phyloP scores from a whole-genome alignment of 2,113 vertebrate genomes.

The Phrynocephalus versicolor region DNA sequence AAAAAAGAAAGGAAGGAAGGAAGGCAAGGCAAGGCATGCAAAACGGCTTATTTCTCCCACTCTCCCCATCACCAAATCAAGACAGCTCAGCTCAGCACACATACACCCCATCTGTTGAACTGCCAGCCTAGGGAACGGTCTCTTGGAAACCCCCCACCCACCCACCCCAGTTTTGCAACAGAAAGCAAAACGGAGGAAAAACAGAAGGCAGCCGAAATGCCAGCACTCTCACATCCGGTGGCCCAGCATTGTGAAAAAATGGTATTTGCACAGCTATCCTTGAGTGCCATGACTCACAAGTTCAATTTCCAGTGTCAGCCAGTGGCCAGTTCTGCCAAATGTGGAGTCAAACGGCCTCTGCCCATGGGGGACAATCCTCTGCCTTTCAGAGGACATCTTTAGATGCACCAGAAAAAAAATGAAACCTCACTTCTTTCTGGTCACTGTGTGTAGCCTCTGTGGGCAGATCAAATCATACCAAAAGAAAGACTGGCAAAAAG shows the following conservation, averaged over 20 bases:
- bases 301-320: neutral
- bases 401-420: neutral
- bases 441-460: neutral
- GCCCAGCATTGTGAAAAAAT: neutral
- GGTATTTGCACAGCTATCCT: neutral
- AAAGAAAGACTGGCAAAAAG: neutral
- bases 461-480: neutral
- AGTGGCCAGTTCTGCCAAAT: neutral
- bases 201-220: neutral
- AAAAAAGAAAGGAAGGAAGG: too few relatives aligned
- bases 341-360: neutral
- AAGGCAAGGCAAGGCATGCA: neutral
- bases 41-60: neutral
- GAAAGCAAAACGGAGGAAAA: neutral
- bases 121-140: neutral
- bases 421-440: neutral
- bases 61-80: neutral
- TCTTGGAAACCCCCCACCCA: neutral
- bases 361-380: neutral
- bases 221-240: neutral
- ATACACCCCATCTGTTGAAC: neutral
- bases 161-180: neutral
- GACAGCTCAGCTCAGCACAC: neutral
- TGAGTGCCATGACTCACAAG: neutral
- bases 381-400: neutral